Conservation (phyloP, 2,113 vertebrate genomes). For the Delphinus delphis region DNA sequence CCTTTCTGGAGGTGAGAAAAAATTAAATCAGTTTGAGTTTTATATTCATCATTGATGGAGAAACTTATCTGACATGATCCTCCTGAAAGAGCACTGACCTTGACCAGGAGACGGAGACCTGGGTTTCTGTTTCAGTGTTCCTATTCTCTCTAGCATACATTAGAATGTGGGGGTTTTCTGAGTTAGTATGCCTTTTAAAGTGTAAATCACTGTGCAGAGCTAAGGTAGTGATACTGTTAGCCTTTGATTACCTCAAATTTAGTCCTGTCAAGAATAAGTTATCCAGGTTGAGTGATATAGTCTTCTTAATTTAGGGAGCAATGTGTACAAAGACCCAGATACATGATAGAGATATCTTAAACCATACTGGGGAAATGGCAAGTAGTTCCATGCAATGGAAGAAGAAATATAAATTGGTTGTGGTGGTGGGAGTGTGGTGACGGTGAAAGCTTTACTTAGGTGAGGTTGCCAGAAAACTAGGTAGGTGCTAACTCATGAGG, state of each 20-base stretch:
- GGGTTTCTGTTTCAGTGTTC: not conserved
- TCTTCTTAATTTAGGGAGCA: not conserved
- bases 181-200: not conserved
- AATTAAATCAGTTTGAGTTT: not conserved
- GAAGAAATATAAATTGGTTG: not conserved
- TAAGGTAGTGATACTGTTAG: not conserved
- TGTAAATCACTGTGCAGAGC: not conserved
- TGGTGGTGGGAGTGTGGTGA: not conserved
- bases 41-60: not conserved
- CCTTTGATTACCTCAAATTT: not conserved
- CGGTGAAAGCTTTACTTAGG: not conserved
- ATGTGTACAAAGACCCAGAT: not conserved
- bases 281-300: too few relatives aligned
- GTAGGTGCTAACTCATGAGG: not conserved
- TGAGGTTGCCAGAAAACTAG: not conserved
- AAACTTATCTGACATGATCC: not conserved
- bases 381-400: not conserved
- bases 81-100: not conserved
- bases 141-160: not conserved
- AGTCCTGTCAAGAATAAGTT: not conserved
- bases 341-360: not conserved
- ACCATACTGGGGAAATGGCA: not conserved
- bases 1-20: slow-evolving; percentile 87
- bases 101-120: not conserved
- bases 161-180: not conserved